Conservation (phyloP, 2,113 vertebrate species). For the Scalopus aquaticus region DNA sequence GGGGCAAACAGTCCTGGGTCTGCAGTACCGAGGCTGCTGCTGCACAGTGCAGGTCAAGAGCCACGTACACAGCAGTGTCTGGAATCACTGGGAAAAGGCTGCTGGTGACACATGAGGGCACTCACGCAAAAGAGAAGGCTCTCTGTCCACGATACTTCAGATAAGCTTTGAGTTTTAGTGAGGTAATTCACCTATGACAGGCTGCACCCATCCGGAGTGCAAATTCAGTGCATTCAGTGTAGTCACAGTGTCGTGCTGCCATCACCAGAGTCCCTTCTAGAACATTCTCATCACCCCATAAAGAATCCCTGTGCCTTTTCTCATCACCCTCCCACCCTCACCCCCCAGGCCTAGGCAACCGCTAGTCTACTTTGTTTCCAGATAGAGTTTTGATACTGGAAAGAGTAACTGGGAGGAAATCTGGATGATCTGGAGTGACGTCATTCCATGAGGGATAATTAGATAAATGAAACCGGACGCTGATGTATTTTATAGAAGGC, state of each 20-base stretch:
- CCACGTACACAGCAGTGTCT: neutral
- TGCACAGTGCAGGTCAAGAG: neutral
- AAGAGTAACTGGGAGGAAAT: neutral
- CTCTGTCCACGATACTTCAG: neutral
- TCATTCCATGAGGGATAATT: neutral
- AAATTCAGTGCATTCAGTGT: neutral
- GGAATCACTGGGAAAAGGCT: neutral
- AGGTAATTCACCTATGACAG: neutral
- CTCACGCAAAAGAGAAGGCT: neutral
- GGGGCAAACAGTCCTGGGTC: neutral
- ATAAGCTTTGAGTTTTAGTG: neutral
- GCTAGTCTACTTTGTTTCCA: neutral
- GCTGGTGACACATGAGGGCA: neutral
- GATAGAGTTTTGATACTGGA: neutral
- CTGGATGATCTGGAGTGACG: neutral
- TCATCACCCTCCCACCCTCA: neutral
- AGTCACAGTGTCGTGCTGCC: neutral
- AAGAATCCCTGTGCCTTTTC: neutral
- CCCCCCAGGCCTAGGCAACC: neutral
- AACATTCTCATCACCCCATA: neutral
- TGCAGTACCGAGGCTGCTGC: neutral
- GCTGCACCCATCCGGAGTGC: neutral
- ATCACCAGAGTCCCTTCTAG: neutral
- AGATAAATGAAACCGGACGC: conserved; percentile 26
- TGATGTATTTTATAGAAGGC: conserved; percentile 37